Base-by-base conservation (phyloP, 2,797 vertebrate genomes). In the Gephyroberyx darwinii region DNA sequence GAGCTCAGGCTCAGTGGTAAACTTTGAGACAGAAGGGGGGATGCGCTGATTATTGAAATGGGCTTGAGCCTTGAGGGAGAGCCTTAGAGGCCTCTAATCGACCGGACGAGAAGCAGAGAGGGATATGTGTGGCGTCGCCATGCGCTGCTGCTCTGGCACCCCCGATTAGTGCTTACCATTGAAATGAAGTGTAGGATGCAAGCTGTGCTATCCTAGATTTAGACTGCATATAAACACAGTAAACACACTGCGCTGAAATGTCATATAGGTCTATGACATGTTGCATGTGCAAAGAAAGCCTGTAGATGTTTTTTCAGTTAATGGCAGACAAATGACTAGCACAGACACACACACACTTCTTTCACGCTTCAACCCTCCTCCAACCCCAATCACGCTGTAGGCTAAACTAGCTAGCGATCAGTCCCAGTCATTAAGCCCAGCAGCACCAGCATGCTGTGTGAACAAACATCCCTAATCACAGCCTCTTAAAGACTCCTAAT, bases 391-490 rank as follows among this genome's bases (percentile, higher is more conserved):
- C 73, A 83, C 9, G 84, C 90, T 83, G 78, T 64, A 71, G 90
- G 90, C 88, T 78, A 86, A 84, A 88, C 79, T 81, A 81, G 80
- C 87, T 65, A 53, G 82, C 65, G 86, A 90, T 90, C 84, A 85
- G 86, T 87, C 88, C 81, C 82, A 78, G 82, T 90, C 91, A 91
- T 91, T 91, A 91, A 86, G 86, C 89, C 88, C 86, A 73, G 85
- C 75, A 85, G 86, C 82, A 82, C 81, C 86, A 71, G 79, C 86
- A 82, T 71, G 87, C 90, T 89, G 90, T 92, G 92, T 93, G 92
- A 93, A 93, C 92, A 94, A 94, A 94, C 92, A 92, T 93, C 92
- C 88, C 93, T 94, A 93, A 94, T 94, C 92, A 94, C 91, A 91
- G 88, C 85, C 88, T 92, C 88, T 87, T 91, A 88, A 91, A 90